Evolutionary conservation across 2,888 invertebrate genomes (phyloP), one percentile per base, ranked within the genome.

Genomic region (Chromoteleia sp.): DNA sequence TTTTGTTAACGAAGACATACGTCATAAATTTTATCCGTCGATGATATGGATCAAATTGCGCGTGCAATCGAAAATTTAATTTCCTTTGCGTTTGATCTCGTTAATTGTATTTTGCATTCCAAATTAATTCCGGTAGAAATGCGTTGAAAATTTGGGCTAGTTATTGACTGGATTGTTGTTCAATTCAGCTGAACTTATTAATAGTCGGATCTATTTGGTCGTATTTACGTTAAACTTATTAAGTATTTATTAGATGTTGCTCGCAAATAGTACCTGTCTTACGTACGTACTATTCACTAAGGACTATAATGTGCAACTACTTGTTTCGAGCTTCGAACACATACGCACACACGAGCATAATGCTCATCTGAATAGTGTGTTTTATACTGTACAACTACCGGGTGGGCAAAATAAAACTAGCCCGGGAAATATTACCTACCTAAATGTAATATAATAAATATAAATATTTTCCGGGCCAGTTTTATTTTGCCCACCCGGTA

Each of bases 101-200:
- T 67, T 41, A 67, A 67, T 43, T 67, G 52, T 67, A 43, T 45
- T 56, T 56, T 50, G 43, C 12, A 56, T 30, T 68, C 25, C 19
- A 21, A 65, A 65, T 65, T 65, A 65, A 52, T 65, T 52, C 7
- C 50, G 1, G 17, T 30, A 30, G 54, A 21, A 52, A 54, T 67
- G 21, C 7, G 4, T 21, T 33, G 12, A 30, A 54, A 29, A 67
- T 54, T 67, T 54, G 8, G 54, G 41, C 41, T 54, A 29, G 65
- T 52, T 43, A 39, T 41, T 43, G 54, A 67, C 50, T 39, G 50
- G 39, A 41, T 67, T 41, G 41, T 10, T 41, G 29, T 30, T 52
- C 29, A 36, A 65, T 50, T 50, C 36, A 21, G 50, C 14, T 19
- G 6, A 2, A 17, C 43, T 61, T 61, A 61, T 65, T 50, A 65